Evolutionary conservation across 2,888 invertebrate genomes (phyloP).

Genomic region (Drosophila histrio): DNA sequence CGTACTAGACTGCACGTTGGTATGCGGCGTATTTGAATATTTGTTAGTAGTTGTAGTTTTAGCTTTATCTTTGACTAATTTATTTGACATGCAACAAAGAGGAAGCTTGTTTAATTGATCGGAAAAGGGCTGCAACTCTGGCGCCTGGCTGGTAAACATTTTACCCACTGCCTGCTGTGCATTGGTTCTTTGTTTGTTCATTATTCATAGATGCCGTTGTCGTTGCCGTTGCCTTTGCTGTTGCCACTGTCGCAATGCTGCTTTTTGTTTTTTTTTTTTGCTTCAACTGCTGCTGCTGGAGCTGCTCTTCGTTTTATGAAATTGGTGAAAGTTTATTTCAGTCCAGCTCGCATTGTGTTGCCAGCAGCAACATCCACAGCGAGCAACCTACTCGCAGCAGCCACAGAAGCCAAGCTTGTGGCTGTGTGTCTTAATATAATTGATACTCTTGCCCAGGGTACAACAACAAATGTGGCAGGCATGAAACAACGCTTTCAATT

Average conservation of each 20-base stretch:
- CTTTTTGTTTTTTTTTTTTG: slow-evolving; percentile 29
- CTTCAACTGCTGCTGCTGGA: slow-evolving; percentile 5
- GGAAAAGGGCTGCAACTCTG: not conserved
- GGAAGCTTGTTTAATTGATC: slow-evolving; percentile 32
- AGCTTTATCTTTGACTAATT: slow-evolving; percentile 53
- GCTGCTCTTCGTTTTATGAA: slow-evolving; percentile 53
- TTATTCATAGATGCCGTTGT: slow-evolving; percentile 18
- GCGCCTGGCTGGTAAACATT: not conserved
- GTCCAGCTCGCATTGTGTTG: slow-evolving; percentile 66
- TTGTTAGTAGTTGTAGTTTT: slow-evolving; percentile 22
- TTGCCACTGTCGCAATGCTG: slow-evolving; percentile 23
- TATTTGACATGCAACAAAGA: slow-evolving; percentile 51
- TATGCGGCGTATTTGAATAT: slow-evolving; percentile 8
- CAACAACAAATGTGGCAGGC: not conserved
- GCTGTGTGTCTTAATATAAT: slow-evolving; percentile 9
- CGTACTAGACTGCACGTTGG: slow-evolving; percentile 18
- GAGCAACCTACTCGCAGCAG: slow-evolving; percentile 61
- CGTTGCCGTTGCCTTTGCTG: slow-evolving; percentile 4
- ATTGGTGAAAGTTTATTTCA: slow-evolving; percentile 78
- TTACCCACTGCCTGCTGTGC: slow-evolving; percentile 4
- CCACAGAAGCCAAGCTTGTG: slow-evolving; percentile 25
- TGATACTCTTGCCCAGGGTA: slow-evolving; percentile 25
- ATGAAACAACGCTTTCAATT: not conserved
- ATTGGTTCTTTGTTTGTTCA: slow-evolving; percentile 25
- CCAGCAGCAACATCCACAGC: slow-evolving; percentile 49